phyloP scores from a whole-genome alignment of 2,113 vertebrate genomes.

The Oenanthe oenanthe region DNA sequence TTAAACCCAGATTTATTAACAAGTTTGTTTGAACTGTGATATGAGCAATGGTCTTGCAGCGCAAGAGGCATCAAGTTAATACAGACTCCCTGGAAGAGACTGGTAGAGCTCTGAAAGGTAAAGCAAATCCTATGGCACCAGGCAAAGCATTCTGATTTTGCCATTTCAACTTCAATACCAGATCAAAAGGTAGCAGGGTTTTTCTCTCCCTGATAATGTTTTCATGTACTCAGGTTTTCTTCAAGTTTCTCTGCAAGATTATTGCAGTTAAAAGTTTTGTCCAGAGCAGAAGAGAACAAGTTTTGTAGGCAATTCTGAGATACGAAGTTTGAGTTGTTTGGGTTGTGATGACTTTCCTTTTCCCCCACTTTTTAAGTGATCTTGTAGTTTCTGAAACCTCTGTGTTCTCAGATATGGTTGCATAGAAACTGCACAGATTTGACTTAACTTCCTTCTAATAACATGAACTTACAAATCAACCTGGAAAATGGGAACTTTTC shows the following conservation, averaged over 20 bases:
- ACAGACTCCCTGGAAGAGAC: not conserved
- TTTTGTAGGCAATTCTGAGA: not conserved
- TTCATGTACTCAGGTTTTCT: constrained; percentile 44
- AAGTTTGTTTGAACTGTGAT: constrained; percentile 10
- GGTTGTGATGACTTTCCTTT: constrained; percentile 8
- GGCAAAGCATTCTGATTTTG: constrained; percentile 14
- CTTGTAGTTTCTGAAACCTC: constrained; percentile 16
- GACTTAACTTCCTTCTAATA: constrained; percentile 48
- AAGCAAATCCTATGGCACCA: not conserved
- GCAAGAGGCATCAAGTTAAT: constrained; percentile 9
- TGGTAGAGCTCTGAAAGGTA: not conserved
- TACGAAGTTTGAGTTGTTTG: not conserved
- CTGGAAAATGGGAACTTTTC: constrained; percentile 46
- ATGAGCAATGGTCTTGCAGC: constrained; percentile 27
- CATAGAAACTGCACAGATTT: constrained; percentile 61
- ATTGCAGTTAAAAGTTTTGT: constrained; percentile 23
- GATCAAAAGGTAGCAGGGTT: constrained; percentile 26
- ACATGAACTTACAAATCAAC: constrained; percentile 40
- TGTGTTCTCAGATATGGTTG: not conserved
- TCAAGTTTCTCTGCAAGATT: constrained; percentile 3
- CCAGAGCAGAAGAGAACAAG: constrained; percentile 25
- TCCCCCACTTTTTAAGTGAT: constrained; percentile 6
- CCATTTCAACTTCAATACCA: not conserved
- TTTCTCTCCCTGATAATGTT: constrained; percentile 14
- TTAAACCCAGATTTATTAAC: not conserved